Evolutionary conservation across 1,140 invertebrate genomes (phyloP).

Genomic region (Apocrypta bakeri): DNA sequence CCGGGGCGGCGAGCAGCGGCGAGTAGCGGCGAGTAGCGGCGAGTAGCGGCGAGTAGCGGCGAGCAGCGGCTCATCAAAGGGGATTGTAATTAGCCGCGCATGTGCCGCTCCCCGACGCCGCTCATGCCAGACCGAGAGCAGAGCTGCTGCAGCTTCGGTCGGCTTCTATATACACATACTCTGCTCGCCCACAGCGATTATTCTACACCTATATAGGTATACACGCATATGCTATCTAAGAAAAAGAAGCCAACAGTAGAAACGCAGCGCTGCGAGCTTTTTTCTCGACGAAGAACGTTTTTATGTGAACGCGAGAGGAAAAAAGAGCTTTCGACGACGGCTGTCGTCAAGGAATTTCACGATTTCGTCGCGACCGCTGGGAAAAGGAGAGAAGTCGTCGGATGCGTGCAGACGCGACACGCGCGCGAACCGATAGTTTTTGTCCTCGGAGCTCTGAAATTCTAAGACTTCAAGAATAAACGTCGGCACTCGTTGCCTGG

Average conservation of each 20-base stretch:
- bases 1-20: conserved; percentile 31
- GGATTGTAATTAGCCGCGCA: conserved; percentile 52
- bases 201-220: too few species aligned
- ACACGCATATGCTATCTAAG: not conserved
- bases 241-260: not conserved
- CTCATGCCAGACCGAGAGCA: conserved; percentile 24
- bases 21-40: too few species aligned
- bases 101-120: conserved; percentile 32
- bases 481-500: too few species aligned
- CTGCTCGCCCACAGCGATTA: too few species aligned
- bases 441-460: conserved; percentile 1
- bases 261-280: conserved; percentile 2
- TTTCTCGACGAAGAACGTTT: conserved; percentile 16
- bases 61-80: conserved; percentile 46
- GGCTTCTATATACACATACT: not conserved
- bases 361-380: not conserved
- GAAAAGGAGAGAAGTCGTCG: not conserved
- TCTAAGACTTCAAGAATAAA: too few species aligned
- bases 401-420: not conserved
- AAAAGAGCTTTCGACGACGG: not conserved
- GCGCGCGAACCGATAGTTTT: not conserved
- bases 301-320: not conserved
- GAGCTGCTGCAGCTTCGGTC: not conserved
- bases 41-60: too few species aligned
- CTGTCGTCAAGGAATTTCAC: conserved; percentile 30